These are phyloP conservation scores for Drosophila prostipennis DNA, from an alignment of 2,888 invertebrate species.

Conservation along the genomic window DNA sequence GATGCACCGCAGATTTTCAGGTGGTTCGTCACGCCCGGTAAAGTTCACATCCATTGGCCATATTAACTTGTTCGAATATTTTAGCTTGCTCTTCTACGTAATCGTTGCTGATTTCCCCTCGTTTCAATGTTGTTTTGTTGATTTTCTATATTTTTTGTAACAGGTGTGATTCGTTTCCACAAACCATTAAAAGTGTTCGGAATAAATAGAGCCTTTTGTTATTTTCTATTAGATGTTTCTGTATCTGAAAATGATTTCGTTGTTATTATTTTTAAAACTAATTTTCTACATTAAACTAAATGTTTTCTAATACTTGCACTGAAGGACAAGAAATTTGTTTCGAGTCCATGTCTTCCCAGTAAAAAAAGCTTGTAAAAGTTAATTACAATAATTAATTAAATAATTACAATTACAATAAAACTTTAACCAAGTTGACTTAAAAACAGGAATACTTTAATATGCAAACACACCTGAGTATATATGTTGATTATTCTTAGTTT, in stretches of 20 bases:
- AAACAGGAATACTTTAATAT: no score
- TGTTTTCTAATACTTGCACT: no score
- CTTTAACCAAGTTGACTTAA: no score
- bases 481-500: neutral
- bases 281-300: no score
- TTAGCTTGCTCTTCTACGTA: conserved; percentile 52
- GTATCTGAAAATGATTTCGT: neutral
- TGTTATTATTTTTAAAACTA: no score
- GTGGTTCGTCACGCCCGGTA: conserved; percentile 83
- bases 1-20: conserved; percentile 80
- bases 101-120: conserved; percentile 31
- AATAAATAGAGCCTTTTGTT: neutral
- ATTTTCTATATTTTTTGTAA: neutral
- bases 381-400: no score
- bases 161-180: neutral
- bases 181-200: neutral
- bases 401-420: no score
- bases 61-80: conserved; percentile 39
- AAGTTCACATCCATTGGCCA: conserved; percentile 68
- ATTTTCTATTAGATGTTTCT: neutral
- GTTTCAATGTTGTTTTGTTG: conserved; percentile 8
- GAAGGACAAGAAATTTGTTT: no score
- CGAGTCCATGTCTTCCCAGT: no score
- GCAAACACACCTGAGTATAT: conserved; percentile 7
- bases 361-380: no score